Conservation (phyloP, 2,113 vertebrate genomes). For the Craseonycteris thonglongyai region DNA sequence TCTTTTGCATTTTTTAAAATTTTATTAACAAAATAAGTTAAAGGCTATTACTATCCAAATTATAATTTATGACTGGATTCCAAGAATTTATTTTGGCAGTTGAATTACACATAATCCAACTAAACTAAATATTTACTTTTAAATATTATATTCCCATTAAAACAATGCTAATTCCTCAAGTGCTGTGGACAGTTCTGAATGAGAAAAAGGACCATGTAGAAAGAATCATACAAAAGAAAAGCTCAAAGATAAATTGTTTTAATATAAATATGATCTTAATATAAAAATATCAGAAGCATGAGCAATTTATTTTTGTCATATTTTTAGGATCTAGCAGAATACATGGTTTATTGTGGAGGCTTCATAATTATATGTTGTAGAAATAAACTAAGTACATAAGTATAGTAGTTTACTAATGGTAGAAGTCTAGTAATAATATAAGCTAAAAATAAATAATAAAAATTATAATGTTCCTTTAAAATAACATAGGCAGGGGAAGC, state of each 20-base stretch:
- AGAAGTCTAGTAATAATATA: not conserved
- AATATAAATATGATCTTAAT: not conserved
- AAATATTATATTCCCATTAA: not conserved
- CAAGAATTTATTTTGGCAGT: not conserved
- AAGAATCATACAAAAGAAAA: not conserved
- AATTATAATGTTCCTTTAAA: not conserved
- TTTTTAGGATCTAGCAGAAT: not conserved
- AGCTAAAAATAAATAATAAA: not conserved
- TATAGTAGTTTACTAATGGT: not conserved
- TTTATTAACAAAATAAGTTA: not conserved
- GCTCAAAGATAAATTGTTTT: not conserved
- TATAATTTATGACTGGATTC: not conserved
- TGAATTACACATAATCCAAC: not conserved
- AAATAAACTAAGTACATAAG: not conserved
- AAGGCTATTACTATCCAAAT: not conserved
- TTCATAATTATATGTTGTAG: not conserved
- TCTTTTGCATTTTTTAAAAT: not conserved
- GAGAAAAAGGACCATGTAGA: not conserved
- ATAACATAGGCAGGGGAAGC: no score
- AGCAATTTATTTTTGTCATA: not conserved
- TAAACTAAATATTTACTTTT: not conserved
- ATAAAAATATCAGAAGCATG: not conserved
- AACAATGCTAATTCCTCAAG: not conserved
- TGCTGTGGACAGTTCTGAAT: not conserved
- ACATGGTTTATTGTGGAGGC: not conserved